phyloP scores from a whole-genome alignment of 2,888 invertebrate genomes.

The Melanotus villosus region DNA sequence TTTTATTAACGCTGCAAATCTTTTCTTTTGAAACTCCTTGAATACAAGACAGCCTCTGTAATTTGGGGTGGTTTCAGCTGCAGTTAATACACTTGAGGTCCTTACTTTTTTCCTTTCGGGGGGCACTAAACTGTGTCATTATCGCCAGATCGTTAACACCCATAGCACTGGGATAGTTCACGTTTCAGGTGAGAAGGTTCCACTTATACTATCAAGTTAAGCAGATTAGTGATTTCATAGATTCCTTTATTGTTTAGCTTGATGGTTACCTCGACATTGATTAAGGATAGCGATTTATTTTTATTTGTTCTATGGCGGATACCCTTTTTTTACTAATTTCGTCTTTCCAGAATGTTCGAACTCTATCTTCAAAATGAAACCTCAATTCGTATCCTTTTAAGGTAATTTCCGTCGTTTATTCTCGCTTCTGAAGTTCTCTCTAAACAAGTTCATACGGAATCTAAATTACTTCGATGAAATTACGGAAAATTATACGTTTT shows the following conservation, averaged over 20 bases:
- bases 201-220: background rate
- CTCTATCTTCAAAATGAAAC: too few relatives aligned
- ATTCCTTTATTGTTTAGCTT: conserved; percentile 1
- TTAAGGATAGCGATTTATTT: background rate
- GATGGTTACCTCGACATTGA: background rate
- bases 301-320: background rate
- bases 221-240: background rate
- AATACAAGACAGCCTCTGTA: background rate
- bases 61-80: background rate
- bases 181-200: background rate
- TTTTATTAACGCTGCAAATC: background rate
- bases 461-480: too few relatives aligned
- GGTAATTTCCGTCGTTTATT: too few relatives aligned
- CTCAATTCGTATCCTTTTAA: too few relatives aligned
- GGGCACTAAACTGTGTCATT: background rate
- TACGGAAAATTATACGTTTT: too few relatives aligned
- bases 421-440: too few relatives aligned
- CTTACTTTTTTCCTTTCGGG: background rate
- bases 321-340: too few relatives aligned
- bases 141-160: background rate
- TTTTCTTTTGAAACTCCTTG: conserved; percentile 4
- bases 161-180: background rate
- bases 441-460: too few relatives aligned
- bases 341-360: too few relatives aligned
- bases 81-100: background rate